These are phyloP conservation scores for Acrocephalus arundinaceus DNA, from an alignment of 2,113 vertebrate genomes.

Conservation along the genomic window DNA sequence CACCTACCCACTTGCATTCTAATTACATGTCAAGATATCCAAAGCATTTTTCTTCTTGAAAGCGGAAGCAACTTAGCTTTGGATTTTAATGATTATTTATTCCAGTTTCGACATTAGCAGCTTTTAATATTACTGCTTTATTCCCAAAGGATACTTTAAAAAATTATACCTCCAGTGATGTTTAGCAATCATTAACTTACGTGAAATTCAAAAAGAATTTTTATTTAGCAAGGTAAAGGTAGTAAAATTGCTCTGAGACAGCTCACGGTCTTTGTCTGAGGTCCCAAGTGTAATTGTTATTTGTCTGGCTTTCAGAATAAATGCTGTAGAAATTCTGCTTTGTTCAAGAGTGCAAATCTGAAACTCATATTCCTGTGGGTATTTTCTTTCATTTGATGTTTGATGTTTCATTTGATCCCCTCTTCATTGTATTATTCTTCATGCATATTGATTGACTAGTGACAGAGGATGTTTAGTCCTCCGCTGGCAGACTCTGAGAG, in stretches of 20 bases:
- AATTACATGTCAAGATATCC: background rate
- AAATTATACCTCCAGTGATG: background rate
- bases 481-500: background rate
- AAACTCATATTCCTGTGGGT: constrained; percentile 6
- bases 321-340: constrained; percentile 16
- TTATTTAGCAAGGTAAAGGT: background rate
- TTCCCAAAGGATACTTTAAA: background rate
- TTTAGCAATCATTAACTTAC: background rate
- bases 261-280: background rate
- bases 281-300: constrained; percentile 16
- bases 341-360: background rate
- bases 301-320: constrained; percentile 43
- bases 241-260: background rate
- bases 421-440: constrained; percentile 11
- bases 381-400: constrained; percentile 32
- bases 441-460: constrained; percentile 23
- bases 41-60: constrained; percentile 7
- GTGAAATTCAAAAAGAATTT: background rate
- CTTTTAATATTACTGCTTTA: background rate
- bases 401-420: background rate
- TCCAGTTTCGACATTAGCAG: background rate
- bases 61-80: background rate
- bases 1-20: background rate
- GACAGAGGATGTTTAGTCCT: background rate
- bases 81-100: constrained; percentile 29